A percentile compares a stretch with the other conserved stretches of the same genome.
Conservation (phyloP, 2,888 invertebrate genomes). For the Allygus modestus region DNA sequence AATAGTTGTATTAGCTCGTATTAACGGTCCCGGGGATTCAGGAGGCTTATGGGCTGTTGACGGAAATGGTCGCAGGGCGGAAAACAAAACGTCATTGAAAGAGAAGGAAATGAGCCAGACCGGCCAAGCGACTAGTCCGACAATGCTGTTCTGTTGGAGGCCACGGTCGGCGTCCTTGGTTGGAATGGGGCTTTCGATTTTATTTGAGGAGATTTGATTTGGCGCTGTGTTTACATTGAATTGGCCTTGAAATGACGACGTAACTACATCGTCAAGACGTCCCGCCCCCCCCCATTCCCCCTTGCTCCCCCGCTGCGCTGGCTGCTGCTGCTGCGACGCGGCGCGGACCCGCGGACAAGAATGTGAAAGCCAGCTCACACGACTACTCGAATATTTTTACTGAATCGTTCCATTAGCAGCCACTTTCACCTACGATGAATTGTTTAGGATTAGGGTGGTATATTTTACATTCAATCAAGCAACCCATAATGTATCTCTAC, state of each 20-base stretch:
- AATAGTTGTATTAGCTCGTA: too few relatives aligned
- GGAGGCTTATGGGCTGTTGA: not conserved
- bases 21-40: too few relatives aligned
- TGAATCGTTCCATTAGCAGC: not conserved
- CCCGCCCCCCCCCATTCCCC: not conserved
- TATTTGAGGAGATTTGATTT: not conserved
- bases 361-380: not conserved
- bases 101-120: constrained; percentile 6
- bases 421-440: not conserved
- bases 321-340: too few relatives aligned
- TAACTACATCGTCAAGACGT: not conserved
- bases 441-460: too few relatives aligned
- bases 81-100: not conserved
- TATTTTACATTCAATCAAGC: too few relatives aligned
- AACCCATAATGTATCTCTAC: too few relatives aligned
- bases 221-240: constrained; percentile 29
- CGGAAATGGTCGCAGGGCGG: not conserved
- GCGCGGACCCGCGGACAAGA: not conserved
- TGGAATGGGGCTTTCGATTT: not conserved
- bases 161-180: not conserved
- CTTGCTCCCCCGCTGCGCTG: too few relatives aligned
- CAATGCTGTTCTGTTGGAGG: too few relatives aligned
- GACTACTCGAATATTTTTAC: not conserved
- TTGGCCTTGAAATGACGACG: constrained; percentile 8
- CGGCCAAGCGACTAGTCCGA: too few relatives aligned